Evolutionary conservation across 2,113 vertebrate species (phyloP), one percentile per base, ranked within the genome.

Genomic region (Henicopernis longicauda): DNA sequence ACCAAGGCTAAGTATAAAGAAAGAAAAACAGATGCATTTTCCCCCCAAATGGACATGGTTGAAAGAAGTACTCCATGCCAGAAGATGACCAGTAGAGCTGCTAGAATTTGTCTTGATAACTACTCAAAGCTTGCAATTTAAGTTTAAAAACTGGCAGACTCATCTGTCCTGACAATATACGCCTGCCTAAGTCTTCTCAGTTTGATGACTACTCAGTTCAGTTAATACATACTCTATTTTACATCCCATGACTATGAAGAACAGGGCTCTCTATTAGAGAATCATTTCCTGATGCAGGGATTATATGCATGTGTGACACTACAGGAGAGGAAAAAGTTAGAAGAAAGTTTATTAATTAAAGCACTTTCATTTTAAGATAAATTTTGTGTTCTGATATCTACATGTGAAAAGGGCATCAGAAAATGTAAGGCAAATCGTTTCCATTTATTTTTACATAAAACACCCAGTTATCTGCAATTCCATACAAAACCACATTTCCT

Each of bases 261-360:
- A 77, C 23, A 92, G n/a, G 40, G 54, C 36, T 88, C 67, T 27
- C 54, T 32, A 44, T 9, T 40, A 80, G 32, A 81, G 54, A 86
- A 79, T 13, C 36, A 80, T 32, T 65, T 45, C 44, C 62, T 49
- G 25, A 58, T 55, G 55, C 20, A 66, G 10, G n/a, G 19, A 82
- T 72, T 47, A 59, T 9, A 66, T 0, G 3, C 1, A 3, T 3
- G 3, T 32, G 54, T 81, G 50, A 81, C 36, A n/a, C 0, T 4
- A 73, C 8, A 36, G 20, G 27, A 92, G 12, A 81, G 8, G 7
- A 8, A 77, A 11, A 89, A 78, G 16, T 16, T 47, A 67, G 57
- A 29, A 86, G 16, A 8, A 94, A 81, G 15, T 52, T 90, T 36
- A 62, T 61, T 74, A 58, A 62, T 73, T 22, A 57, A 67, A 82